Evolutionary conservation across 2,113 vertebrate species (phyloP), one percentile per base, ranked within the genome.

Genomic region (Peromyscus polionotus): DNA sequence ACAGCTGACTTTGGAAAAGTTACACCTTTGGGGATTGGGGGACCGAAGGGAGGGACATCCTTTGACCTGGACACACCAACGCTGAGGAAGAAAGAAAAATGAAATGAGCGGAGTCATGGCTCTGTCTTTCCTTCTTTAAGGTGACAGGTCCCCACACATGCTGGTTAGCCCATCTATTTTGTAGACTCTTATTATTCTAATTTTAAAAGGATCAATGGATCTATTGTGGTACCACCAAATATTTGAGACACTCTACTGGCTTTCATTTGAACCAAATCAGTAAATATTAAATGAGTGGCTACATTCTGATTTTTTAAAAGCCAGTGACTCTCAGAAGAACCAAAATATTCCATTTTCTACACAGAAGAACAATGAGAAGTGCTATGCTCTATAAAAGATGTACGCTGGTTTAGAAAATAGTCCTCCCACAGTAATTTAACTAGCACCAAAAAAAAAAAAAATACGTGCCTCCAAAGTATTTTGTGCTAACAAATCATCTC

Each of bases 1-100:
- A 99, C 99, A 0, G 99, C 99, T 0, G 99, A 99, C 97, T 99
- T 99, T 68, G 99, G 99, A 96, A 99, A 99, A 94, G 99, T 99
- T 86, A 99, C 99, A 88, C 99, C 99, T 98, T 99, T 99, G 95
- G 99, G 99, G 97, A 99, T 99, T 3, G 99, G 99, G 73, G 99
- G 99, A 22, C 99, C 99, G 6, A 99, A 99, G 0, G 99, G 98
- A 91, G 99, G 99, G 89, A 99, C 99, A 48, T 99, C 99, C 99
- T 99, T 99, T 75, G 99, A 99, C 97, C 99, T 99, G 95, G 99
- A 99, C 93, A 99, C 99, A n/a, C 99, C 99, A 96, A 99, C 99
- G 67, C 99, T 99, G 97, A 39, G 61, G n/a, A 94, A 45, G 88
- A n/a, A 80, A 68, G 87, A 97, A 87, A 51, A 95, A 96, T 24